Evolutionary conservation across 2,113 vertebrate genomes (phyloP).

Genomic region (Lampris megalopsis): DNA sequence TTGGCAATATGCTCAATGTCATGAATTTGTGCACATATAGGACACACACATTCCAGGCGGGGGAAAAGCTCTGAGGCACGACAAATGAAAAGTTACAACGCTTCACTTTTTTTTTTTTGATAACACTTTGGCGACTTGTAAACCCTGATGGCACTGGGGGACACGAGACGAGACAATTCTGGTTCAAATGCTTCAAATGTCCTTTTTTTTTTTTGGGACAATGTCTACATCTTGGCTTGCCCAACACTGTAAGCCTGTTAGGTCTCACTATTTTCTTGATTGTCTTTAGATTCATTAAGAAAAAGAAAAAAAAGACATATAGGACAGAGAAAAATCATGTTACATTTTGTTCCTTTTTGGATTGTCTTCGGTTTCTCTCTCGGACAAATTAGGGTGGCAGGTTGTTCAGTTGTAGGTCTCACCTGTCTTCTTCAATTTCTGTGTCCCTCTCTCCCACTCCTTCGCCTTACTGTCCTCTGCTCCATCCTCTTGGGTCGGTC

Average conservation of each 20-base stretch:
- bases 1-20: neutral
- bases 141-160: slow-evolving; percentile 55
- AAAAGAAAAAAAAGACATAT: slow-evolving; percentile 35
- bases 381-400: slow-evolving; percentile 42
- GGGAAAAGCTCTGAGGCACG: slow-evolving; percentile 14
- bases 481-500: slow-evolving; percentile 18
- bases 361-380: slow-evolving; percentile 70
- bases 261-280: slow-evolving; percentile 80
- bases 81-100: slow-evolving; percentile 32
- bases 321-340: slow-evolving; percentile 32
- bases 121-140: slow-evolving; percentile 58
- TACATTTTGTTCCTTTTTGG: slow-evolving; percentile 47
- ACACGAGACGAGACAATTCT: slow-evolving; percentile 33
- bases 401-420: slow-evolving; percentile 37
- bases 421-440: slow-evolving; percentile 1
- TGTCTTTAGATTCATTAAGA: slow-evolving; percentile 82
- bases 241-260: slow-evolving; percentile 26
- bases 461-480: neutral
- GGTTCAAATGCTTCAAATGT: slow-evolving; percentile 17
- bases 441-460: neutral
- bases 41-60: slow-evolving; percentile 25
- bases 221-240: slow-evolving; percentile 43
- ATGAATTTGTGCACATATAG: slow-evolving; percentile 24
- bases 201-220: slow-evolving; percentile 19
- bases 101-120: slow-evolving; percentile 56